Conservation (phyloP, 2,888 invertebrate genomes). For the Lacanobia wlatinum region DNA sequence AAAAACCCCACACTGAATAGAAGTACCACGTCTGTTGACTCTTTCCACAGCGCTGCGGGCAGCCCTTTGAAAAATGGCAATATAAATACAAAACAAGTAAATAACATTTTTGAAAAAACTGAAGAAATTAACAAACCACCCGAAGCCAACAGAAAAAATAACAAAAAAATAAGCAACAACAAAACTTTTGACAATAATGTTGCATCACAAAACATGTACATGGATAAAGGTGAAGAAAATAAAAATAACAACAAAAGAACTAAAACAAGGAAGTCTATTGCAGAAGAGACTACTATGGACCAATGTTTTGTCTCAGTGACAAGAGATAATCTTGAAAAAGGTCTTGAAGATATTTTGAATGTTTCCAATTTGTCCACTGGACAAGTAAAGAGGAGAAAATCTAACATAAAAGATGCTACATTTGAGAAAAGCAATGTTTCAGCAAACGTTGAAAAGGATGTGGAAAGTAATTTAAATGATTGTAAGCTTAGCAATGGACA, state of each 20-base stretch:
- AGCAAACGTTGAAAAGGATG: constrained; percentile 10
- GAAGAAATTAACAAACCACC: constrained; percentile 14
- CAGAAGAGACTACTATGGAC: constrained; percentile 20
- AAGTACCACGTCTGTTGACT: constrained; percentile 77
- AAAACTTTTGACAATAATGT: constrained; percentile 14
- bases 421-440: constrained; percentile 28
- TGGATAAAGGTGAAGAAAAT: constrained; percentile 41
- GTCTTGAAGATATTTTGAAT: constrained; percentile 23
- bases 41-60: constrained; percentile 85
- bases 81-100: constrained; percentile 3
- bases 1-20: constrained; percentile 63
- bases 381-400: constrained; percentile 22
- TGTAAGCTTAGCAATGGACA: constrained; percentile 12
- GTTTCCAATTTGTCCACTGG: constrained; percentile 22
- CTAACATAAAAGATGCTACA: constrained; percentile 20
- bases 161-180: background rate
- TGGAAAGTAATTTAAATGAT: constrained; percentile 21
- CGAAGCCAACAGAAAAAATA: constrained; percentile 19
- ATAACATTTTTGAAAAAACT: constrained; percentile 12
- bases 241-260: constrained; percentile 28
- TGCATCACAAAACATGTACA: constrained; percentile 22
- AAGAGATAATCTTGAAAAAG: constrained; percentile 40
- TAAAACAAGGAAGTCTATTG: constrained; percentile 24
- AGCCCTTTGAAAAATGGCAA: constrained; percentile 70
- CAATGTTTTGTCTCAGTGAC: constrained; percentile 40